Base-by-base conservation (phyloP, 2,113 vertebrate genomes). In the Ramphastos sulfuratus region DNA sequence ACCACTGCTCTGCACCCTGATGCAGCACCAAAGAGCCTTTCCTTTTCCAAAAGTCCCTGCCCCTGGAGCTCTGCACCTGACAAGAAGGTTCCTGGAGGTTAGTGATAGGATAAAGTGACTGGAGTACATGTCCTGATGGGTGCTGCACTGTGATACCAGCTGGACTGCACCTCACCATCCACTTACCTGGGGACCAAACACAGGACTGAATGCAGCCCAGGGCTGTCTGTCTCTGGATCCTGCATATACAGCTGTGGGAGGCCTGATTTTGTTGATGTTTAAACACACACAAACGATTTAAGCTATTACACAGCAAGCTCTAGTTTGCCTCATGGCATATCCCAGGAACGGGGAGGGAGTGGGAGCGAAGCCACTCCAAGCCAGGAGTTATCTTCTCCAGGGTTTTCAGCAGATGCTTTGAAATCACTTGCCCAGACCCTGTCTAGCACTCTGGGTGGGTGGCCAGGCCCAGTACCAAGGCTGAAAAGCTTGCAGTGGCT, bases 401-500 rank as follows among this genome's bases (percentile, higher is more conserved):
- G 18, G 21, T 72, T 87, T 33, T 37, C 31, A 58, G 44, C 1
- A 69, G 18, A 52, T 28, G 31, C 24, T 67, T 61, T 0, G 0
- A 64, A 37, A 75, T 33, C 31, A 18, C 23, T 67, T 63, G 50
- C 55, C 25, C 6, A 2, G 28, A 18, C 60, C 18, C 30, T 6
- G 66, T 54, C 30, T 30, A 23, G 50, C 27, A 37, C 65, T 60
- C 58, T 21, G 37, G 31, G n/a, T 33, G 60, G 28, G 50, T 0
- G 8, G 59, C 37, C 37, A 64, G 24, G 42, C 60, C n/a, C 30
- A 28, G 23, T 10, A 73, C 10, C 39, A 67, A 74, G 48, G n/a
- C 37, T 73, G 39, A 56, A 48, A 92, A 79, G 18, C 30, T 28
- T 42, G 65, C 31, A 80, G 69, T 3, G 5, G 55, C 42, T 42